Percentiles rank a stretch among this genome's conserved stretches.
phyloP scores from a whole-genome alignment of 2,888 invertebrate species.

The Fissipunctia ypsillon region DNA sequence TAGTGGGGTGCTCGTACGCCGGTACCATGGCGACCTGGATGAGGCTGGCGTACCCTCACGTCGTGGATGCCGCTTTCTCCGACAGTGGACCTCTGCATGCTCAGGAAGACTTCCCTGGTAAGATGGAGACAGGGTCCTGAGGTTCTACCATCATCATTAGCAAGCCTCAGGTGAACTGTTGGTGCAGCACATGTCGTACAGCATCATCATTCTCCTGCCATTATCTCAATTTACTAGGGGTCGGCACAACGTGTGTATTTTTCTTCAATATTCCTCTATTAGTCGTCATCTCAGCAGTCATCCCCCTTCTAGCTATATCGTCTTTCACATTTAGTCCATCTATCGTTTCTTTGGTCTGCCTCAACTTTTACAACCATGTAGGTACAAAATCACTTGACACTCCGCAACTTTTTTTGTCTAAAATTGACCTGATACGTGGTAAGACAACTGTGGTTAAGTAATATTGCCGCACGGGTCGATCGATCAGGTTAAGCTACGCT shows the following conservation, averaged over 20 bases:
- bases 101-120: conserved; percentile 91
- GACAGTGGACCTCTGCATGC: conserved; percentile 91
- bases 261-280: too few relatives aligned
- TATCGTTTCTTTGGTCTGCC: too few relatives aligned
- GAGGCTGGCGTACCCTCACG: conserved; percentile 90
- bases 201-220: too few relatives aligned
- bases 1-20: conserved; percentile 91
- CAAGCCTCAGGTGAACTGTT: not conserved
- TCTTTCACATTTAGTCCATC: too few relatives aligned
- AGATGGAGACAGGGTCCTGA: conserved; percentile 7
- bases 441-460: not conserved
- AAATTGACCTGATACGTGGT: too few relatives aligned
- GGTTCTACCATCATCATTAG: not conserved
- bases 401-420: too few relatives aligned
- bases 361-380: too few relatives aligned
- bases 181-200: not conserved
- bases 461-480: not conserved
- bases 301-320: too few relatives aligned
- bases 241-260: too few relatives aligned
- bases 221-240: too few relatives aligned
- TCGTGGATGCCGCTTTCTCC: conserved; percentile 90
- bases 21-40: conserved; percentile 92
- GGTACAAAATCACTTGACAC: too few relatives aligned
- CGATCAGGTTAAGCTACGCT: not conserved
- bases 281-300: too few relatives aligned